A percentile compares a stretch with the other conserved stretches of the same genome.
Evolutionary conservation across 2,888 invertebrate species (phyloP).

Genomic region (Heliconius ismenius): DNA sequence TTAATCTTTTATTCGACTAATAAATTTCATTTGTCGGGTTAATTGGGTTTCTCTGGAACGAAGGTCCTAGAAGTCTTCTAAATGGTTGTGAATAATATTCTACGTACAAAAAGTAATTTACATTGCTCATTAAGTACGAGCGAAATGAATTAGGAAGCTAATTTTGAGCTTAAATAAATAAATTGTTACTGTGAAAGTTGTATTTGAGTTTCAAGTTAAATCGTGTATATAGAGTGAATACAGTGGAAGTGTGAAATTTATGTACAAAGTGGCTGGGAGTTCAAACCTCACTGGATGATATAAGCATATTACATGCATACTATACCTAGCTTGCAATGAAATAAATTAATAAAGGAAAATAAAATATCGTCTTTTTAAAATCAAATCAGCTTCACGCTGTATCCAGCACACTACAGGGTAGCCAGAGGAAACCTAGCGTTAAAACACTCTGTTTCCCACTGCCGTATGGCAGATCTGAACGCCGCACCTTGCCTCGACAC

Average conservation of each 20-base stretch:
- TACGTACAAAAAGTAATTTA: constrained; percentile 29
- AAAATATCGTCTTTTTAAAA: no score
- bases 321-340: no score
- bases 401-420: no score
- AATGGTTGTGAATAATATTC: constrained; percentile 26
- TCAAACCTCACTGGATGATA: background rate
- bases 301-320: background rate
- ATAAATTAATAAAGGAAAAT: no score
- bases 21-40: constrained; percentile 38
- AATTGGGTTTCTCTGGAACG: constrained; percentile 42
- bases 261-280: background rate
- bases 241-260: background rate
- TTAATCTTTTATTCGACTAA: constrained; percentile 44
- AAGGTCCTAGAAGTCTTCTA: constrained; percentile 24
- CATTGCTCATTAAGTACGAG: constrained; percentile 24
- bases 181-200: constrained; percentile 9
- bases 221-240: background rate
- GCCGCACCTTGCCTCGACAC: no score
- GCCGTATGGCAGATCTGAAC: no score
- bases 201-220: background rate
- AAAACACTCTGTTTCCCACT: no score
- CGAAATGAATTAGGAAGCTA: constrained; percentile 25
- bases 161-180: constrained; percentile 20
- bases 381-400: no score
- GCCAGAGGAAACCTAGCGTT: no score